A percentile compares a stretch with the other conserved stretches of the same genome.
These are phyloP conservation scores for Coregonus clupeaformis DNA, from an alignment of 2,113 vertebrate species.

Conservation along the genomic window DNA sequence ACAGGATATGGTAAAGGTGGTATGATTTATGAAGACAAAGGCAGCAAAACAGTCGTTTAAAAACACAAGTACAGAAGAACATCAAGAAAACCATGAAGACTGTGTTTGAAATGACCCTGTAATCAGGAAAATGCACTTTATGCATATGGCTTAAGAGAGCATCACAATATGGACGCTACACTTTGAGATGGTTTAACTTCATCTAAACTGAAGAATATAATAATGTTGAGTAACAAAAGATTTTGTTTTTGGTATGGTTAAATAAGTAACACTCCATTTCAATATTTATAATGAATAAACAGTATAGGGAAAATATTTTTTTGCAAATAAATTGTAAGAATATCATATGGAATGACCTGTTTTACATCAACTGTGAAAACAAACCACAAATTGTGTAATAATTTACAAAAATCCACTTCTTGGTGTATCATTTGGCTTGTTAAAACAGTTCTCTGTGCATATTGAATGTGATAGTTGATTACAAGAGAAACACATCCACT, in stretches of 20 bases:
- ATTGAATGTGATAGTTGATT: not conserved
- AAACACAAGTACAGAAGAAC: not conserved
- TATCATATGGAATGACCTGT: too few relatives aligned
- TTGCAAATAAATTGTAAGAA: too few relatives aligned
- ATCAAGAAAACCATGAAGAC: not conserved
- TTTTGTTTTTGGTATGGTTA: not conserved
- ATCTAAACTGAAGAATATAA: not conserved
- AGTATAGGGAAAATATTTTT: not conserved
- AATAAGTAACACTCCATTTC: not conserved
- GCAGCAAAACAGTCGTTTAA: not conserved
- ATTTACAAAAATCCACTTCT: too few relatives aligned
- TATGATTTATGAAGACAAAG: not conserved
- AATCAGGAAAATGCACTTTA: not conserved
- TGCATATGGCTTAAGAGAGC: not conserved
- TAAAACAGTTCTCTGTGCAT: not conserved
- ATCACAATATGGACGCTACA: not conserved
- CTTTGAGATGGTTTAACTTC: not conserved
- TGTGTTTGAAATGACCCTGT: not conserved
- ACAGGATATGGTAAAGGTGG: not conserved
- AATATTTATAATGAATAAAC: not conserved
- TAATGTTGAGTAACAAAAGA: not conserved
- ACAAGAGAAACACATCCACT: not conserved
- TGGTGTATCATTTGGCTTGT: not conserved
- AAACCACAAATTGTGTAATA: too few relatives aligned
- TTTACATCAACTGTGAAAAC: too few relatives aligned